A percentile compares a stretch with the other conserved stretches of the same genome.
These are phyloP conservation scores for Catharus ustulatus DNA, from an alignment of 2,797 vertebrate species.

Conservation along the genomic window DNA sequence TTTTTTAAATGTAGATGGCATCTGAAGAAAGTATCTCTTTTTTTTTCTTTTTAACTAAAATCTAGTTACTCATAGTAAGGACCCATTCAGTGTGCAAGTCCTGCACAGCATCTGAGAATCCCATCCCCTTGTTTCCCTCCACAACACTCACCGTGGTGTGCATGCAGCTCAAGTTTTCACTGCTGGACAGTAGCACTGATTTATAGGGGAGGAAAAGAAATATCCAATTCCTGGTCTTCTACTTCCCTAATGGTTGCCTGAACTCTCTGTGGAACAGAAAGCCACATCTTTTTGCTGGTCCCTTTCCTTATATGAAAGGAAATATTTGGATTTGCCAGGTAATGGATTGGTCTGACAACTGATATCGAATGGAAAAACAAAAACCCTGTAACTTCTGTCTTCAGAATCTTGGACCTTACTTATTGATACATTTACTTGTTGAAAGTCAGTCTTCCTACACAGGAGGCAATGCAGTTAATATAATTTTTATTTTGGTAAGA, in stretches of 20 bases:
- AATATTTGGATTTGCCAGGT: neutral
- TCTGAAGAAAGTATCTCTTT: neutral
- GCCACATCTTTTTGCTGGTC: neutral
- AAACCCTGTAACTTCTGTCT: neutral
- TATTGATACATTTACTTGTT: neutral
- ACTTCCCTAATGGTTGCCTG: neutral
- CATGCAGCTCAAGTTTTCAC: neutral
- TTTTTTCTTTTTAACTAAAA: neutral
- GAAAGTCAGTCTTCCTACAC: neutral
- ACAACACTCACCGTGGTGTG: accelerated
- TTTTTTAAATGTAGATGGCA: neutral
- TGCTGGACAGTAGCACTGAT: neutral
- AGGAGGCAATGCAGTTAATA: neutral
- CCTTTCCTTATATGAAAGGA: neutral
- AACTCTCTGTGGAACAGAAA: neutral
- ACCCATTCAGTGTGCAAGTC: neutral
- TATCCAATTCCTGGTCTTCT: neutral
- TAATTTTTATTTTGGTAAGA: neutral
- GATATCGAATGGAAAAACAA: neutral
- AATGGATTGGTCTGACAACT: neutral
- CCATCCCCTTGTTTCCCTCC: neutral
- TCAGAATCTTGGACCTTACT: neutral
- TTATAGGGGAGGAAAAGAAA: neutral
- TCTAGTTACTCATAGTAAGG: neutral
- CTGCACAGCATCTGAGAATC: neutral